These are phyloP conservation scores for Muntiacus reevesi DNA, from an alignment of 2,113 vertebrate genomes.

Conservation along the genomic window DNA sequence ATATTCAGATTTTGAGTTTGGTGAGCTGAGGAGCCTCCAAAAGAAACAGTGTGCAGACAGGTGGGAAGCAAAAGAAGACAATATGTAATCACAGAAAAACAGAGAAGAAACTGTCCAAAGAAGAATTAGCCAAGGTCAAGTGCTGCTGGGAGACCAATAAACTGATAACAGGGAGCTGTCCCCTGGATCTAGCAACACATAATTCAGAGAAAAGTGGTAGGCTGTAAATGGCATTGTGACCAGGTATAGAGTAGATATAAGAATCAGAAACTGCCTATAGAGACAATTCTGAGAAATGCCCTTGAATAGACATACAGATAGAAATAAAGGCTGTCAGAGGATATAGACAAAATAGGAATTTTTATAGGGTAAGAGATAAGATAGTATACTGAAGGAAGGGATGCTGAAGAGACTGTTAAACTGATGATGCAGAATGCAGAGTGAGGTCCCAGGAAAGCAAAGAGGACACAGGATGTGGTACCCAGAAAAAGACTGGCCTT, in stretches of 20 bases:
- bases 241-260: background rate
- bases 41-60: background rate
- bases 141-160: background rate
- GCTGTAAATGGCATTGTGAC: background rate
- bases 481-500: background rate
- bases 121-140: background rate
- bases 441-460: background rate
- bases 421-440: background rate
- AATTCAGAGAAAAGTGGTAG: background rate
- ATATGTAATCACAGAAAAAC: background rate
- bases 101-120: background rate
- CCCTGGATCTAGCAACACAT: background rate
- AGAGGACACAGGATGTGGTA: no score
- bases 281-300: background rate
- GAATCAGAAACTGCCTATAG: background rate
- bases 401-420: background rate
- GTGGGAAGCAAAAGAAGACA: background rate
- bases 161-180: background rate
- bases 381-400: background rate
- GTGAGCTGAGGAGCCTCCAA: background rate
- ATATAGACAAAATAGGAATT: background rate
- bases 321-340: accelerated
- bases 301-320: background rate
- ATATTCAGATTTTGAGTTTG: background rate
- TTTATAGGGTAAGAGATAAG: background rate